Evolutionary conservation across 2,113 vertebrate genomes (phyloP).

Genomic region (Leiothrix lutea): DNA sequence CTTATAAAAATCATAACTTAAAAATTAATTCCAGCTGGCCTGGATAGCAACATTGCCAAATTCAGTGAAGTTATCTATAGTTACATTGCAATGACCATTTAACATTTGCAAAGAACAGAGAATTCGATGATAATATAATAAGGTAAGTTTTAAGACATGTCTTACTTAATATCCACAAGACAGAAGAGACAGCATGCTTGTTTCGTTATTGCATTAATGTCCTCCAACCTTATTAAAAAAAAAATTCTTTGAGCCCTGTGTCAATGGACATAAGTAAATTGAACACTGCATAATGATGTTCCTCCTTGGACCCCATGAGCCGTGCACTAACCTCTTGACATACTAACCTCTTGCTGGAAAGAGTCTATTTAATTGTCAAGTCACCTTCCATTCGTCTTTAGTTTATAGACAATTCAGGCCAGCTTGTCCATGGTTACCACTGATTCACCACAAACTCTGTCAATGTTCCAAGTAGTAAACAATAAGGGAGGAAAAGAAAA

Average conservation of each 20-base stretch:
- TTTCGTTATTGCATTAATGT: not conserved
- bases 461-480: not conserved
- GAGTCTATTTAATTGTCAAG: not conserved
- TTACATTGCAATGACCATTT: not conserved
- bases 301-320: not conserved
- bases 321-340: not conserved
- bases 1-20: not conserved
- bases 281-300: not conserved
- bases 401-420: not conserved
- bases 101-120: not conserved
- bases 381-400: not conserved
- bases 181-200: not conserved
- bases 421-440: not conserved
- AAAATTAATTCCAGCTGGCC: slow-evolving; percentile 25
- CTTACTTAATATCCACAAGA: not conserved
- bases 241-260: not conserved
- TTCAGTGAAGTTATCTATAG: slow-evolving; percentile 1
- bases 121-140: not conserved
- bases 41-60: not conserved
- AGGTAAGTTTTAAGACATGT: not conserved
- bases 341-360: not conserved
- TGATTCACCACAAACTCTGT: not conserved
- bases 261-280: not conserved
- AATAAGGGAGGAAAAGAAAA: not conserved
- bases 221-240: not conserved